Evolutionary conservation across 53 echinoderm and acorn worm genomes (phyloP).

Genomic region (Henricia sp.): DNA sequence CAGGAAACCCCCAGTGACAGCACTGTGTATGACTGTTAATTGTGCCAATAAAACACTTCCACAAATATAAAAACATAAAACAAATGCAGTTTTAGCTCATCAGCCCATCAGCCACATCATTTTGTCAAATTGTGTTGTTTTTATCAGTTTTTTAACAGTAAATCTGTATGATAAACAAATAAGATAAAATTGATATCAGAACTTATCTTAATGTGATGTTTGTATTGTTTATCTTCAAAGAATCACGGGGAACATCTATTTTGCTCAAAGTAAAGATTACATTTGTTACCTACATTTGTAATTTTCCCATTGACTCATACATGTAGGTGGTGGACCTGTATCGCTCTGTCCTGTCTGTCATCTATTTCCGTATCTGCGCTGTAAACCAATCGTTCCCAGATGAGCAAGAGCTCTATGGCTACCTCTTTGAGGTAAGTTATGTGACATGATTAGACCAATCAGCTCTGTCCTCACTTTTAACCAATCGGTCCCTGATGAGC

Average conservation of each 20-base stretch:
- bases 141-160: no score
- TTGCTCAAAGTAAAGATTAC: background rate
- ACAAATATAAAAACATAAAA: no score
- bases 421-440: slow-evolving; percentile 29
- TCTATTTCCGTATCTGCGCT: slow-evolving; percentile 24
- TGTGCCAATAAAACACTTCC: no score
- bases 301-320: no score
- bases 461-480: background rate
- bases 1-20: no score
- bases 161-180: no score
- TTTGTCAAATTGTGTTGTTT: no score
- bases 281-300: background rate
- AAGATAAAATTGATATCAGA: no score
- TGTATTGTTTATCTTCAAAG: background rate
- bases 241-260: background rate
- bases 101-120: no score
- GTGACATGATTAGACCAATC: background rate
- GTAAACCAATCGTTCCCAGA: slow-evolving; percentile 17
- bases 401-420: slow-evolving; percentile 34
- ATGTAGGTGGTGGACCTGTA: slow-evolving; percentile 48
- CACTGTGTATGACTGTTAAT: no score
- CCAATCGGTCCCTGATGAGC: background rate
- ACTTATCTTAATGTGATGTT: background rate
- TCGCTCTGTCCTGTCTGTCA: slow-evolving; percentile 26
- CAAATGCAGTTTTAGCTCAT: no score